Base-by-base conservation (phyloP, 2,113 vertebrate genomes). In the Zosterops hypoxanthus region DNA sequence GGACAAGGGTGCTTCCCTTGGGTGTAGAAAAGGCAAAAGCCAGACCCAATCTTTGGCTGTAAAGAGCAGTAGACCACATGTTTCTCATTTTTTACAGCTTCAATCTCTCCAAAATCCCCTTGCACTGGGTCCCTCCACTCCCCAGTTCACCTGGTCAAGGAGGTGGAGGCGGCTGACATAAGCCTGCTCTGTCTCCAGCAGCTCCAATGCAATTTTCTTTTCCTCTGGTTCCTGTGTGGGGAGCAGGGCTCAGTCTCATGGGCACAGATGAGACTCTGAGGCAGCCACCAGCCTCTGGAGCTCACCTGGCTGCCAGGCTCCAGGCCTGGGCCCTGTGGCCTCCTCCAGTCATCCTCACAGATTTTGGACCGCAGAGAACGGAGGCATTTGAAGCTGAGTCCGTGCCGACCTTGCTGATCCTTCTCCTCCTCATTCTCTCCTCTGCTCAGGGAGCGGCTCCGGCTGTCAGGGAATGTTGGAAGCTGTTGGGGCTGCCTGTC, bases 171-270 rank as follows among this genome's bases (percentile, higher is more conserved):
- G 98, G 20, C 80, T 97, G 57, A 99, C 99, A 0, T 99, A 99
- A 28, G 98, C 96, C 90, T 97, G 97, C 97, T 99, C 99, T 0
- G 99, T 99, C 94, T 99, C 98, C 97, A 99, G 97, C 44, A 99
- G 98, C 94, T 99, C 99, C 34, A 70, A 90, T 21, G 98, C 98
- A 0, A 99, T 98, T 76, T 97, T 96, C 93, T 98, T 99, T 82
- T 98, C 98, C 70, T 98, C 97, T 14, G 97, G 90, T 16, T 97
- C 97, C 97, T 98, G 91, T 4, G 15, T 2, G 28, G 29, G 44
- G 19, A 83, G 33, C 87, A 92, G 34, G 33, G 46, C 36, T 76
- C 29, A 57, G 11, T 63, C 63, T 72, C 0, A 0, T 23, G 42
- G 49, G 41, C 49, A 91, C 39, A 83, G 56, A 49, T 16, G 28